These are phyloP conservation scores for Drosophila neotestacea DNA, from an alignment of 2,888 invertebrate genomes.

Conservation along the genomic window DNA sequence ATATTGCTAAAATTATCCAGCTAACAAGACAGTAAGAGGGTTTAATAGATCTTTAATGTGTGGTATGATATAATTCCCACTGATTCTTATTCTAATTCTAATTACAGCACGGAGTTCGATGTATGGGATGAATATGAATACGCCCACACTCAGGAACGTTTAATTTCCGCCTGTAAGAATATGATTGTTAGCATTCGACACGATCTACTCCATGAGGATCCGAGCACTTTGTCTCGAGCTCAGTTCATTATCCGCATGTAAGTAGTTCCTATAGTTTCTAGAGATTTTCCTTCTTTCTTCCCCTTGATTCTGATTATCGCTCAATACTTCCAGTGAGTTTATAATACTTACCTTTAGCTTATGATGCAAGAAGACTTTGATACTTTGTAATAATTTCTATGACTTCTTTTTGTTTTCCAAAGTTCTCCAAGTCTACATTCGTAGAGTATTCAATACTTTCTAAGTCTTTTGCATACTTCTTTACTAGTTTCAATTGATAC, in stretches of 20 bases:
- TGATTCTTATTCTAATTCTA: no score
- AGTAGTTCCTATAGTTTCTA: constrained; percentile 23
- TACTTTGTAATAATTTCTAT: no score
- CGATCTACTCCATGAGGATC: constrained; percentile 68
- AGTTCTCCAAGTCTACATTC: no score
- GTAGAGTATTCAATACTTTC: no score
- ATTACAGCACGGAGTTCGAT: constrained; percentile 70
- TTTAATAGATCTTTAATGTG: neutral
- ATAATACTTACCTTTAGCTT: no score
- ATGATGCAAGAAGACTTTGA: no score
- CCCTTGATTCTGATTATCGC: no score
- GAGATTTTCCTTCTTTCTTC: no score
- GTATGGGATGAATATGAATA: constrained; percentile 26
- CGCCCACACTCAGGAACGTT: neutral
- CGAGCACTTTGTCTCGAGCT: constrained; percentile 49
- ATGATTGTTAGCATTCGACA: constrained; percentile 69
- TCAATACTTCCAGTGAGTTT: no score
- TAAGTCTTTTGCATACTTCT: no score
- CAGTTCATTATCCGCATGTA: constrained; percentile 57
- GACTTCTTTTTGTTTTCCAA: no score
- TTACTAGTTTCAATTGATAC: no score
- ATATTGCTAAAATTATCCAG: constrained; percentile 34
- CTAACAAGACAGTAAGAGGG: constrained; percentile 52
- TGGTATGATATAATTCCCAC: neutral
- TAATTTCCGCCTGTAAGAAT: constrained; percentile 14